Evolutionary conservation across 2,113 vertebrate genomes (phyloP).

Genomic region (Anseranas semipalmata): DNA sequence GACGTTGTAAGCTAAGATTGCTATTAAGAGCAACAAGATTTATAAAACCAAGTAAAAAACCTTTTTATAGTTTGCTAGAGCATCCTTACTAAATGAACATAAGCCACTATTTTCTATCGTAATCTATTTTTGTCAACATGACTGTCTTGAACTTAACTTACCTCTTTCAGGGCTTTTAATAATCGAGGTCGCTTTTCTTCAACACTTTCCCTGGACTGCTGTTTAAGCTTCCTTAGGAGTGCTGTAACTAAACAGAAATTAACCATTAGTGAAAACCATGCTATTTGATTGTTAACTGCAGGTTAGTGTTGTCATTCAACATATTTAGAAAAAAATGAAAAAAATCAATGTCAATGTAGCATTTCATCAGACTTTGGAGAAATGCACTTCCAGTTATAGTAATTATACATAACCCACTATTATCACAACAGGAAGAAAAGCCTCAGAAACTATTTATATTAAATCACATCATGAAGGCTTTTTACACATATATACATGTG

Average conservation of each 20-base stretch:
- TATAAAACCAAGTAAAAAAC: neutral
- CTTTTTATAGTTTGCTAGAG: neutral
- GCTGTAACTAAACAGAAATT: constrained; percentile 87
- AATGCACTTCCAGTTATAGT: neutral
- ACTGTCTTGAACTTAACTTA: constrained; percentile 58
- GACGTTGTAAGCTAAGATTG: neutral
- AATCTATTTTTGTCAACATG: neutral
- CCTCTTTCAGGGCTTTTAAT: constrained; percentile 97
- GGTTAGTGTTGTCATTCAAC: neutral
- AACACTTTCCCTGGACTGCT: constrained; percentile 97
- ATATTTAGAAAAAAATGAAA: neutral
- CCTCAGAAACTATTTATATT: neutral
- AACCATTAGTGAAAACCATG: neutral
- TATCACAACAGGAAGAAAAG: neutral
- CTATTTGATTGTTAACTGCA: neutral
- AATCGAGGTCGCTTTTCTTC: constrained; percentile 98
- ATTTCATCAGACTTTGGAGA: neutral
- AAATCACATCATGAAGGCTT: neutral
- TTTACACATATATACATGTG: rapidly evolving
- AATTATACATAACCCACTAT: neutral
- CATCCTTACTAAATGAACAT: neutral
- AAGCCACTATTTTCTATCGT: neutral
- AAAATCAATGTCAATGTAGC: neutral
- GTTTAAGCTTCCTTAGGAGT: constrained; percentile 95
- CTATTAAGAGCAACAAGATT: neutral